Base-by-base conservation (phyloP, 2,888 invertebrate genomes). In the Heliconius erato region DNA sequence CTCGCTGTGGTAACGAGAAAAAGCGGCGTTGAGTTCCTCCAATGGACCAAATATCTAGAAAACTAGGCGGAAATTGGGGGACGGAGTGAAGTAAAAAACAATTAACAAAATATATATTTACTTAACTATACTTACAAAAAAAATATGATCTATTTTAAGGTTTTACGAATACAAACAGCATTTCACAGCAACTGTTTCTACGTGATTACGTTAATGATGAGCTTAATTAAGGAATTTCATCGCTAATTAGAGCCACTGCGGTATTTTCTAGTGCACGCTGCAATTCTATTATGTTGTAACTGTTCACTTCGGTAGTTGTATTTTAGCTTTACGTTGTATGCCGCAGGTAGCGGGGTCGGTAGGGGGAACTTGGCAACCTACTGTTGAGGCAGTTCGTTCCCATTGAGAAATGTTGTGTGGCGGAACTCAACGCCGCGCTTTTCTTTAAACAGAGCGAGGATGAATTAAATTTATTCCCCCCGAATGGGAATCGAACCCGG, bases 141-240 rank as follows among this genome's bases (percentile, higher is more conserved):
- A 54, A 6, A 6, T 2, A 54, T 19, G 19, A 54, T 72, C 16
- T 72, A 28, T 72, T 72, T 72, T 72, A 26, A 26, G 1, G n/a
- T 72, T n/a, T 72, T 72, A 72, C 44, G 44, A 72, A 40, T 40
- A 71, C 71, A 71, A 44, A 35, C 16, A 35, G 35, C 32, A 59
- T 74, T 74, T 76, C 76, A 59, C 35, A 59, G n/a, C 63, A 35
- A 23, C 74, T 59, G 74, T 76, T 28, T 76, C 74, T 63, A 59
- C 76, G 59, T 59, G 76, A 63, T 76, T 76, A 76, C 76, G 40
- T 76, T 76, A 76, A 76, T 63, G 63, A 32, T 40, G 63, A 63
- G 76, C 76, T 63, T 76, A 76, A 63, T 76, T 63, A 76, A 59
- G 63, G 35, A 23, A 76, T 76, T 76, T 76, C 63, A 35, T 76